phyloP scores from a whole-genome alignment of 1,140 invertebrate genomes.

The Pseudachorutes palmiensis region DNA sequence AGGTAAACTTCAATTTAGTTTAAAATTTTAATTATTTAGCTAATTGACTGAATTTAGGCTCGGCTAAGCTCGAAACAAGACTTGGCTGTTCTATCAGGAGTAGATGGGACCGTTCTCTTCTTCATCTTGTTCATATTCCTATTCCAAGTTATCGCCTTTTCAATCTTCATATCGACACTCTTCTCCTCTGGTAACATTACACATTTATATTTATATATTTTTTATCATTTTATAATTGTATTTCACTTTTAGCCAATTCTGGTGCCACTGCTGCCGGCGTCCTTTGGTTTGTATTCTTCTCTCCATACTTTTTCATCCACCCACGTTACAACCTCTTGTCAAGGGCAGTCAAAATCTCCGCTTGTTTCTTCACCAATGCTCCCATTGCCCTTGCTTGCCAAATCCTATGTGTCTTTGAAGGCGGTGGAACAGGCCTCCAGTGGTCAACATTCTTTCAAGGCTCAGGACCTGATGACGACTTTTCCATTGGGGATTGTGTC shows the following conservation, averaged over 20 bases:
- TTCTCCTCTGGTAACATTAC: neutral
- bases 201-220: neutral
- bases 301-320: conserved; percentile 59
- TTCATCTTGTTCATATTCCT: conserved; percentile 53
- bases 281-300: conserved; percentile 63
- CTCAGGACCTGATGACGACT: conserved; percentile 60
- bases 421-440: conserved; percentile 58
- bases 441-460: conserved; percentile 62
- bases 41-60: neutral
- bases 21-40: neutral
- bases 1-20: neutral
- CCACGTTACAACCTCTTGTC: conserved; percentile 52
- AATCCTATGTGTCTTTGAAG: conserved; percentile 57
- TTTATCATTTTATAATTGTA: neutral
- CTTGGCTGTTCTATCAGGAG: conserved; percentile 48
- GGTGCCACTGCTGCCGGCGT: conserved; percentile 59
- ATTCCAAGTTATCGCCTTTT: conserved; percentile 54
- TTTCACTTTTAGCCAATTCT: conserved; percentile 49
- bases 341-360: conserved; percentile 47
- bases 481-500: conserved; percentile 57
- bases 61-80: conserved; percentile 15
- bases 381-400: conserved; percentile 62
- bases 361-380: conserved; percentile 60
- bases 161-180: conserved; percentile 56
- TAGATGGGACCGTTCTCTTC: conserved; percentile 51